Evolutionary conservation across 2,888 invertebrate species (phyloP), one percentile per base, ranked within the genome.

Genomic region (Thumatha senex): DNA sequence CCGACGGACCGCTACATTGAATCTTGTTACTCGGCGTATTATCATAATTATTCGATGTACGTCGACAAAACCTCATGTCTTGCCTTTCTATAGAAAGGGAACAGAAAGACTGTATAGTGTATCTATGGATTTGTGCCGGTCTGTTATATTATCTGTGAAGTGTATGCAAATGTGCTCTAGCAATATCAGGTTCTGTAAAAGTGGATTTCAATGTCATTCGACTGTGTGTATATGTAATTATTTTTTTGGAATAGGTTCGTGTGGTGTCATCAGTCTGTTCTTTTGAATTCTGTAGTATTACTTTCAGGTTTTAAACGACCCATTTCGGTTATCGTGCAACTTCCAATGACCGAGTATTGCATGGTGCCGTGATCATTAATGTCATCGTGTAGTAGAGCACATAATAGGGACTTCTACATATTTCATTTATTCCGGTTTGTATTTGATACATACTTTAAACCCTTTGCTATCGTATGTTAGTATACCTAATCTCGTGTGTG

Each of bases 1-100:
- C 84, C 82, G 58, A 72, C 81, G 58, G 82, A 67, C 71, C 78
- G 77, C 83, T 77, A 76, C 76, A 65, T 73, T 63, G 64, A 62
- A 67, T 62, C 60, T 68, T 64, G 67, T 66, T 58, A 70, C 70
- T 64, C 67, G 54, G 54, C 67, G 70, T 70, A 63, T 68, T 63
- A 71, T 67, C 56, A 57, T 64, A 64, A 63, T 72, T 65, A 63
- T 63, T 70, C 61, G 61, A 67, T 67, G 56, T 56, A 57, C 67
- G 61, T 64, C 48, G 48, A 54, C 55, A 61, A 51, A 54, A 58
- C 50, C 52, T 49, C 35, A 48, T 61, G 56, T 57, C 40, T 51
- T 45, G 40, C 40, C 41, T 51, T 51, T 56, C 57, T 59, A 11
- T 42, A 53, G 46, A 45, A 50, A 51, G 43, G 45, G 46, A 46